A percentile compares a stretch with the other conserved stretches of the same genome.
Conservation (phyloP, 2,113 vertebrate species). For the Sceloporus tristichus region DNA sequence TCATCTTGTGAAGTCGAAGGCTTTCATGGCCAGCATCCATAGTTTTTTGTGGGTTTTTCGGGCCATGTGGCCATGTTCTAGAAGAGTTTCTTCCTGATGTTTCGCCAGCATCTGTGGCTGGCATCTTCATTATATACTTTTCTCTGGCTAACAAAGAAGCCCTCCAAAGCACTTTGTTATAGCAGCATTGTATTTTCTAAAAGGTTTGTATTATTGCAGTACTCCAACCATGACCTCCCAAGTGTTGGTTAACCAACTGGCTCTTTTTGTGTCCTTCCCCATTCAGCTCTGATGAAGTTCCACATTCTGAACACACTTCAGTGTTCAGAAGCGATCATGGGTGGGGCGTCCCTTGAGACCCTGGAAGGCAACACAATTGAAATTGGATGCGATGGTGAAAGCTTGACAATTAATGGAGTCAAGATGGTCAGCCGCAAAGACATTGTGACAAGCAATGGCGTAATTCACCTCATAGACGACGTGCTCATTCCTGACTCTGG, state of each 20-base stretch:
- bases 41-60: too few species aligned
- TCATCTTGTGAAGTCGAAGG: too few species aligned
- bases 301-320: slow-evolving; percentile 92
- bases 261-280: slow-evolving; percentile 27
- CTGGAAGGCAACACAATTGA: slow-evolving; percentile 91
- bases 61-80: too few species aligned
- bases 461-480: slow-evolving; percentile 93
- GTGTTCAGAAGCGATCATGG: slow-evolving; percentile 94
- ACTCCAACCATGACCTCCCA: not conserved
- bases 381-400: slow-evolving; percentile 95
- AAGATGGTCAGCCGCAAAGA: slow-evolving; percentile 96
- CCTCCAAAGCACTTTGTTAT: not conserved
- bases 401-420: slow-evolving; percentile 92
- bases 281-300: slow-evolving; percentile 90
- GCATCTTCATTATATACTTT: not conserved
- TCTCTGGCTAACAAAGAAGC: not conserved
- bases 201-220: not conserved
- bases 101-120: too few species aligned
- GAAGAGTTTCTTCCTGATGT: too few species aligned
- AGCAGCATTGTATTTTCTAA: too few species aligned
- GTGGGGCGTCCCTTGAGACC: slow-evolving; percentile 89
- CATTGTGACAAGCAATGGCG: slow-evolving; percentile 93
- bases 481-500: slow-evolving; percentile 96
- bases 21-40: too few species aligned
- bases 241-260: too few species aligned